A percentile compares a stretch with the other conserved stretches of the same genome.
Conservation (phyloP, 2,797 vertebrate genomes). For the Garrulus glandarius region DNA sequence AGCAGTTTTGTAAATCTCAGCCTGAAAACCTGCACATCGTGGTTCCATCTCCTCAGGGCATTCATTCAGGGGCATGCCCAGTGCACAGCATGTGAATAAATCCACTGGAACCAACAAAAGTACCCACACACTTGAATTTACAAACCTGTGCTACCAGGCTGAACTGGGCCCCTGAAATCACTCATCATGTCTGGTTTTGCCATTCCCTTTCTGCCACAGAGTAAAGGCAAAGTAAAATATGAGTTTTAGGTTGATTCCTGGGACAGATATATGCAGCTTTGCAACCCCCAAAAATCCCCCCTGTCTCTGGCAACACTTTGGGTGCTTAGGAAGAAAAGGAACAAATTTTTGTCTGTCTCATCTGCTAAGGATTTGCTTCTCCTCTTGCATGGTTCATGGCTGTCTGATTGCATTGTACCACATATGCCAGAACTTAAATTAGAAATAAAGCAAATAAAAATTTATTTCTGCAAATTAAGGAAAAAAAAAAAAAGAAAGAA, state of each 20-base stretch:
- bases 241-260: neutral
- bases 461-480: neutral
- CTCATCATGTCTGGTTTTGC: neutral
- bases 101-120: neutral
- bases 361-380: neutral
- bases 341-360: neutral
- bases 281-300: neutral
- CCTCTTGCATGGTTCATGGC: neutral
- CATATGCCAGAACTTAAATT: neutral
- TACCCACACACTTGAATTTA: neutral
- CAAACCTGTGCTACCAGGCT: neutral
- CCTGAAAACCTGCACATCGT: neutral
- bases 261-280: fast-evolving
- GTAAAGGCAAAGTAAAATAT: neutral
- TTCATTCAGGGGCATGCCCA: neutral
- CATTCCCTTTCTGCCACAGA: neutral
- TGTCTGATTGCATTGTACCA: neutral
- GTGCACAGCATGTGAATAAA: neutral
- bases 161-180: neutral
- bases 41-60: neutral
- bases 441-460: neutral
- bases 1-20: neutral
- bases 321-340: neutral
- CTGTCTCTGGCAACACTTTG: neutral
- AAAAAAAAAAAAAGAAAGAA: neutral